Conservation (phyloP, 2,113 vertebrate species). For the Alligator mississippiensis region DNA sequence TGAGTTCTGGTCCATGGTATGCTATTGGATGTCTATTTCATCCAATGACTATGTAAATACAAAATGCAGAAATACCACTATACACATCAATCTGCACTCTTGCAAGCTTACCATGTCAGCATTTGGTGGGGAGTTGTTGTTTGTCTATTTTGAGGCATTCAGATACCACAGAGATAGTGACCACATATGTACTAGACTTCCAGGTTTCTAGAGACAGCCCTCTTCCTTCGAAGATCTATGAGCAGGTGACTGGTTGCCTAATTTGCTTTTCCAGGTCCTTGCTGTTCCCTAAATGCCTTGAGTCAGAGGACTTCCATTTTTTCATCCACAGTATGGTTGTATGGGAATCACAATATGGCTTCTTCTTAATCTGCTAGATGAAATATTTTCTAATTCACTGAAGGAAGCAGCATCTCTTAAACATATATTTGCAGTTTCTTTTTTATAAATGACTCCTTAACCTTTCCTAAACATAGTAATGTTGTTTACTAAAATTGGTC, state of each 20-base stretch:
- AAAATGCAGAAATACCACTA: too few relatives aligned
- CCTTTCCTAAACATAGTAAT: background rate
- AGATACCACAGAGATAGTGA: background rate
- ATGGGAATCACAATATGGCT: background rate
- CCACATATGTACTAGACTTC: background rate
- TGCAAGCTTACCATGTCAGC: background rate
- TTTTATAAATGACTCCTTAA: background rate
- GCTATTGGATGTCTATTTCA: too few relatives aligned
- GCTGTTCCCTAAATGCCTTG: background rate
- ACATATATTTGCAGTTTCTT: background rate
- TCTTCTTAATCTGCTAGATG: background rate
- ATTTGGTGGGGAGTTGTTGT: background rate
- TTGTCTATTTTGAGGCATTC: conserved; percentile 29
- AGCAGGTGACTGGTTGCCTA: background rate
- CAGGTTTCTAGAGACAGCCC: background rate
- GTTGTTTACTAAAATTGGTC: background rate
- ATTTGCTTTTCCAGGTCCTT: conserved; percentile 21
- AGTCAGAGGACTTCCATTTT: background rate
- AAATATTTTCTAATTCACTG: background rate
- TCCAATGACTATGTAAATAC: too few relatives aligned
- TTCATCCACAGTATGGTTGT: background rate
- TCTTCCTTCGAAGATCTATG: background rate
- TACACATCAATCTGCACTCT: background rate
- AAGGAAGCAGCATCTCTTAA: background rate
- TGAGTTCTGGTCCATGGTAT: too few relatives aligned